phyloP scores from a whole-genome alignment of 2,113 vertebrate genomes.

The Hyla sarda region DNA sequence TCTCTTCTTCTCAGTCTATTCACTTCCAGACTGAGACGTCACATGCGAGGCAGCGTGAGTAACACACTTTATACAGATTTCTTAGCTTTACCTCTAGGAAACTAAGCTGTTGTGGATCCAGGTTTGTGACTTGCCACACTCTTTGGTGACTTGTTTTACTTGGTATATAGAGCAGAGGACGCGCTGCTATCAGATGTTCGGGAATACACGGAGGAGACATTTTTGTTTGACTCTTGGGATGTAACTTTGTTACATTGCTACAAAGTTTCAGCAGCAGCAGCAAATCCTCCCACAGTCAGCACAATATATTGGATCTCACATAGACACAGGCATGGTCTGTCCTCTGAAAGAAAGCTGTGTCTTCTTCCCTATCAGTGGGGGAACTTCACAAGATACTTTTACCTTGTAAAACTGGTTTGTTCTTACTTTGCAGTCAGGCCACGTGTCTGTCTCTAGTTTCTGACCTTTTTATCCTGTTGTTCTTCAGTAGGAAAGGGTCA shows the following conservation, averaged over 20 bases:
- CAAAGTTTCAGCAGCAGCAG: too few relatives aligned
- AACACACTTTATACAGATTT: background rate
- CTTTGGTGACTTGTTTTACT: background rate
- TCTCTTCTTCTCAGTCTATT: background rate
- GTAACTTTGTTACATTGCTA: background rate
- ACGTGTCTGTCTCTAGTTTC: background rate
- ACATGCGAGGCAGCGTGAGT: slow-evolving; percentile 16
- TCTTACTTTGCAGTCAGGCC: background rate
- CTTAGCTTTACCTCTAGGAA: background rate
- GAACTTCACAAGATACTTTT: background rate
- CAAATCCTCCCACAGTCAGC: background rate
- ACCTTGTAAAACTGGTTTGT: background rate
- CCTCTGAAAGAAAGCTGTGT: too few relatives aligned
- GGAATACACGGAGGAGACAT: background rate
- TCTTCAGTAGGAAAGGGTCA: background rate
- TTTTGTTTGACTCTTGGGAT: background rate
- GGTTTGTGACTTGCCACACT: background rate
- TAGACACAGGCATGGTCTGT: too few relatives aligned
- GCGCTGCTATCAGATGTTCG: background rate
- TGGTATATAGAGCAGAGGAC: background rate
- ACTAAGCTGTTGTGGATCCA: background rate
- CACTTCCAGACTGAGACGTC: background rate
- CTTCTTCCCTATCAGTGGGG: too few relatives aligned
- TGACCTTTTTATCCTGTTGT: background rate
- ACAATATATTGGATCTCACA: too few relatives aligned